A percentile compares a stretch with the other conserved stretches of the same genome.
Evolutionary conservation across 2,797 vertebrate species (phyloP).

Genomic region (Alca torda): DNA sequence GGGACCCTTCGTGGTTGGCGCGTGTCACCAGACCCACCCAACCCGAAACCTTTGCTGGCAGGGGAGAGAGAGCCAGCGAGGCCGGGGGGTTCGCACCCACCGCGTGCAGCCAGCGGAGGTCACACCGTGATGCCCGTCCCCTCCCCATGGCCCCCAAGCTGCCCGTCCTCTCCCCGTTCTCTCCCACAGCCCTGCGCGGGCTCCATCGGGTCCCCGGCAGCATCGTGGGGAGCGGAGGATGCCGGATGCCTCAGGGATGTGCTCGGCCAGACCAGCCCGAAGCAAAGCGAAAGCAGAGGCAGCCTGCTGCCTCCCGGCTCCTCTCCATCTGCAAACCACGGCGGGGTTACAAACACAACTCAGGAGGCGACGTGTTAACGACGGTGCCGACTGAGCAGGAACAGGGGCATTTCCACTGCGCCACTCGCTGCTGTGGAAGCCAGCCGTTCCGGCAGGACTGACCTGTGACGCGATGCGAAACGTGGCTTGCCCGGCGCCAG

Average conservation of each 20-base stretch:
- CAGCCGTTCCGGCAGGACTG: not conserved
- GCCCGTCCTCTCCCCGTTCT: not conserved
- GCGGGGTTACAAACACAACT: not conserved
- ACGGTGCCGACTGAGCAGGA: not conserved
- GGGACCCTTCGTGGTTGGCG: not conserved
- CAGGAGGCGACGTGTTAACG: rapidly evolving
- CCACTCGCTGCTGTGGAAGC: not conserved
- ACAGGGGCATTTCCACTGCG: not conserved
- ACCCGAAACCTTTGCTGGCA: not conserved
- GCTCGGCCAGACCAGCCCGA: not conserved
- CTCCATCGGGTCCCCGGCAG: rapidly evolving
- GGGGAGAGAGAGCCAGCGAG: not conserved
- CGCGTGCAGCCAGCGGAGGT: rapidly evolving
- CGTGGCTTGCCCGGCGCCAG: not conserved
- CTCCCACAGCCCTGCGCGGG: not conserved
- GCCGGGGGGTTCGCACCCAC: not conserved
- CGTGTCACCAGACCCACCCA: rapidly evolving
- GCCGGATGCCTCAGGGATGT: rapidly evolving
- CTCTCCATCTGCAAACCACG: not conserved
- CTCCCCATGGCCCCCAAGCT: not conserved
- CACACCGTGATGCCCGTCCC: not conserved
- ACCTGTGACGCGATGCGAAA: not conserved
- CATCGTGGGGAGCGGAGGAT: not conserved
- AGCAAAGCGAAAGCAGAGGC: not conserved
- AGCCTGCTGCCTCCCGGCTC: not conserved